These are phyloP conservation scores for Coenonympha arcania DNA, from an alignment of 2,888 invertebrate species.

Conservation along the genomic window DNA sequence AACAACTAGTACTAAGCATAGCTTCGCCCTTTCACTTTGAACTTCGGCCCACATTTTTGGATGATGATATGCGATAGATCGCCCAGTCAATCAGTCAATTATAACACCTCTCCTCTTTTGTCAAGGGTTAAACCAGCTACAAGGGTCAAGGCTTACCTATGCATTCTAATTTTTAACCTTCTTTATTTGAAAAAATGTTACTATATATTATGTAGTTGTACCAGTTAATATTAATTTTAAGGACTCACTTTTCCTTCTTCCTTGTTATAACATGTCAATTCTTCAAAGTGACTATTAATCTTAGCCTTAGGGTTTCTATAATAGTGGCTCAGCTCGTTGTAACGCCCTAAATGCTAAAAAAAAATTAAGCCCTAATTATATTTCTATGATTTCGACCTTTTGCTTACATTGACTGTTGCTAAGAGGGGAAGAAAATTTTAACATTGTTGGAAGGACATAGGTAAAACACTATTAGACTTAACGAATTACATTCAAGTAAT, in stretches of 20 bases:
- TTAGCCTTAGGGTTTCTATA: constrained; percentile 49
- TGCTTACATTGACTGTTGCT: too few species aligned
- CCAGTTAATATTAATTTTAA: not conserved
- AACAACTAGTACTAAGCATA: too few species aligned
- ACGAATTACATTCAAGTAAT: too few species aligned
- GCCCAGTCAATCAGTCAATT: not conserved
- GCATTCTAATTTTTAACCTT: too few species aligned
- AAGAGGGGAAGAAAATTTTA: too few species aligned
- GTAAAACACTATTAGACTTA: too few species aligned
- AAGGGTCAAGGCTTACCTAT: too few species aligned
- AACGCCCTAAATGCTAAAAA: constrained; percentile 57
- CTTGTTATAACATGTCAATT: constrained; percentile 50
- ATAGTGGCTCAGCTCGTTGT: constrained; percentile 50
- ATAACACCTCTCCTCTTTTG: not conserved
- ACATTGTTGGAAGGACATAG: too few species aligned
- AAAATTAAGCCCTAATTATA: not conserved
- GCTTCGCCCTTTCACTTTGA: not conserved
- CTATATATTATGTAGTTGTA: too few species aligned
- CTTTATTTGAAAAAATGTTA: too few species aligned
- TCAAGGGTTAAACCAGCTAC: too few species aligned
- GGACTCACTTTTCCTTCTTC: constrained; percentile 46
- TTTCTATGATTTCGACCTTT: too few species aligned
- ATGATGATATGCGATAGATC: not conserved
- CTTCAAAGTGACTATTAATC: constrained; percentile 60
- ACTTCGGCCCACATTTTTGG: not conserved